These are phyloP conservation scores for Astropecten irregularis DNA, from an alignment of 53 echinoderm and acorn worm genomes.

Conservation along the genomic window DNA sequence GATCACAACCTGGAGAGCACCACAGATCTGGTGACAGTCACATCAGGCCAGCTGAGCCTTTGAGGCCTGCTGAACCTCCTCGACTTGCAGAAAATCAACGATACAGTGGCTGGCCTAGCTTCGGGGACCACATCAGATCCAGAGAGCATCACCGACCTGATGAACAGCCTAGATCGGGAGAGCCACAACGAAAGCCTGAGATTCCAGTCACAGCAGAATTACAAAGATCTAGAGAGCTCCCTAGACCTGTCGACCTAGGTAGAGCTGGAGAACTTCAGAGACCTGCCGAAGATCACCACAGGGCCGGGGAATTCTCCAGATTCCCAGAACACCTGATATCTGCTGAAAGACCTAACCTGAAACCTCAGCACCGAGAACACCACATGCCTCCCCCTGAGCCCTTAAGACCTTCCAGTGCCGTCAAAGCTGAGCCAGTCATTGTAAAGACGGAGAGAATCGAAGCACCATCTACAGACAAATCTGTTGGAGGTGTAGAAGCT, in stretches of 20 bases:
- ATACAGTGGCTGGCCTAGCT: not conserved
- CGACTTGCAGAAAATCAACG: not conserved
- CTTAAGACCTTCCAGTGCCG: not conserved
- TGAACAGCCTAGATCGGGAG: not conserved
- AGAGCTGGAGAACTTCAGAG: not conserved
- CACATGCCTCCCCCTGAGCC: conserved; percentile 29
- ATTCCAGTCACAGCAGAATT: not conserved
- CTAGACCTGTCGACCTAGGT: not conserved
- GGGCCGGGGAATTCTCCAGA: conserved; percentile 9
- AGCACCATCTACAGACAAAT: not conserved
- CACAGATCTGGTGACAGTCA: not conserved
- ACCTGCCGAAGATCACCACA: conserved; percentile 6
- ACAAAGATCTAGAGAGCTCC: not conserved
- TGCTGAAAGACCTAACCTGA: not conserved
- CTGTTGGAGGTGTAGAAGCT: not conserved
- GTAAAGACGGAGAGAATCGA: conserved; percentile 19
- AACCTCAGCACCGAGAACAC: not conserved
- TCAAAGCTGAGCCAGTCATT: not conserved
- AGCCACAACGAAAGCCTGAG: not conserved
- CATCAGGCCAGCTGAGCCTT: not conserved
- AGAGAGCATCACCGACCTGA: not conserved
- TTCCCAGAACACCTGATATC: not conserved
- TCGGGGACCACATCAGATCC: not conserved
- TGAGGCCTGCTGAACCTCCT: not conserved
- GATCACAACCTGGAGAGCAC: conserved; percentile 12